A percentile compares a stretch with the other conserved stretches of the same genome.
These are phyloP conservation scores for Nycticryphes semicollaris DNA, from an alignment of 2,113 vertebrate genomes.

Conservation along the genomic window DNA sequence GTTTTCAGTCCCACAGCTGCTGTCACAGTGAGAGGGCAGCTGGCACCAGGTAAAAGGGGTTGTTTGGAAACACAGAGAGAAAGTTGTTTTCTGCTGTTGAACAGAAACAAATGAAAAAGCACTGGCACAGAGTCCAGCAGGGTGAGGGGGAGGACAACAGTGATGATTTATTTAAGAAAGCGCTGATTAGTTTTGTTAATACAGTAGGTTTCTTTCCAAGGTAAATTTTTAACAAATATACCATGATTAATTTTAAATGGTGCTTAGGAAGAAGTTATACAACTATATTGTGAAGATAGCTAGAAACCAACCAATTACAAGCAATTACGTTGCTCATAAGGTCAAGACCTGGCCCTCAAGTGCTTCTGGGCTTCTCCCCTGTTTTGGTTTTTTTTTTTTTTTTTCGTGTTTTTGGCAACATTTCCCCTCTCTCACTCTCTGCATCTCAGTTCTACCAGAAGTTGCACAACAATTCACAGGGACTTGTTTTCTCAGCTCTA, in stretches of 20 bases:
- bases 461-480: not conserved
- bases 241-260: not conserved
- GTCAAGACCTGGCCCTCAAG: not conserved
- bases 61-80: not conserved
- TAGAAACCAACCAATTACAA: not conserved
- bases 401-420: not conserved
- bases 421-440: not conserved
- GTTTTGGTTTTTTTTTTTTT: not conserved
- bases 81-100: not conserved
- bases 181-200: not conserved
- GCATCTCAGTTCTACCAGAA: not conserved
- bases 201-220: not conserved
- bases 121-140: fast-evolving
- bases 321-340: not conserved
- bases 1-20: slow-evolving; percentile 7
- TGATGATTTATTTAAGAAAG: not conserved
- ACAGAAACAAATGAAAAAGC: not conserved
- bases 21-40: not conserved
- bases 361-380: not conserved
- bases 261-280: not conserved
- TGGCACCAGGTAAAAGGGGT: not conserved
- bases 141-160: fast-evolving
- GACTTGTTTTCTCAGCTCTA: not conserved
- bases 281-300: not conserved
- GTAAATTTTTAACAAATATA: not conserved